These are phyloP conservation scores for Rhinoptilus africanus DNA, from an alignment of 2,113 vertebrate species.

Conservation along the genomic window DNA sequence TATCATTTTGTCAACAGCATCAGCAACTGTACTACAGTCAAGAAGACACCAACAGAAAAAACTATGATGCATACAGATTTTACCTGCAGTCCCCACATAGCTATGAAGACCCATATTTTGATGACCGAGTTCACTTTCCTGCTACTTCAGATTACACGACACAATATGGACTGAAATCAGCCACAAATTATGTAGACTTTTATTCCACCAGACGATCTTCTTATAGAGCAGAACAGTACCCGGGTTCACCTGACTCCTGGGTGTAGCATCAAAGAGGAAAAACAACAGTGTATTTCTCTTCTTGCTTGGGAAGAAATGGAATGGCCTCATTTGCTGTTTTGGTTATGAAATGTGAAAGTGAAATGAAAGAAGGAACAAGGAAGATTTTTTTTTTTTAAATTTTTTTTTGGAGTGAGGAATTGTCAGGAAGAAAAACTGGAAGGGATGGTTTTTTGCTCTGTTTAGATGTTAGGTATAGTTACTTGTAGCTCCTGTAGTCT, in stretches of 20 bases:
- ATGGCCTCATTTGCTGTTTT: constrained; percentile 42
- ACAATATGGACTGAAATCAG: constrained; percentile 90
- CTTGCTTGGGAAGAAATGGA: constrained; percentile 67
- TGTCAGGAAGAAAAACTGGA: constrained; percentile 68
- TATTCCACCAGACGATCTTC: constrained; percentile 93
- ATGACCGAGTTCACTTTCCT: constrained; percentile 90
- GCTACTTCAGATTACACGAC: constrained; percentile 84
- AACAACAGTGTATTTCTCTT: constrained; percentile 63
- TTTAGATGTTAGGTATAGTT: constrained; percentile 85
- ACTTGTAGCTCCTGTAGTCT: constrained; percentile 83
- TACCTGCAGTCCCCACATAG: constrained; percentile 92
- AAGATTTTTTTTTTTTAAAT: constrained; percentile 51
- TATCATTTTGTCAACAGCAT: constrained; percentile 71
- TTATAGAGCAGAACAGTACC: constrained; percentile 93
- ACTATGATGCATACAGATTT: constrained; percentile 91
- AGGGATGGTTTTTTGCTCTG: constrained; percentile 72
- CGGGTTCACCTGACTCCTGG: constrained; percentile 96
- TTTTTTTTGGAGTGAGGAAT: constrained; percentile 45
- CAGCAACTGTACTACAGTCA: constrained; percentile 88
- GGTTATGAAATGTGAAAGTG: constrained; percentile 82
- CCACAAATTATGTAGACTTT: constrained; percentile 96
- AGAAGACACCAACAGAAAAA: constrained; percentile 86
- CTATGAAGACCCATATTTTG: constrained; percentile 91
- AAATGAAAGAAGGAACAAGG: constrained; percentile 82
- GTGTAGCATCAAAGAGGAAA: constrained; percentile 77